phyloP scores from a whole-genome alignment of 2,113 vertebrate genomes.

The Sarotherodon lohbergeri region DNA sequence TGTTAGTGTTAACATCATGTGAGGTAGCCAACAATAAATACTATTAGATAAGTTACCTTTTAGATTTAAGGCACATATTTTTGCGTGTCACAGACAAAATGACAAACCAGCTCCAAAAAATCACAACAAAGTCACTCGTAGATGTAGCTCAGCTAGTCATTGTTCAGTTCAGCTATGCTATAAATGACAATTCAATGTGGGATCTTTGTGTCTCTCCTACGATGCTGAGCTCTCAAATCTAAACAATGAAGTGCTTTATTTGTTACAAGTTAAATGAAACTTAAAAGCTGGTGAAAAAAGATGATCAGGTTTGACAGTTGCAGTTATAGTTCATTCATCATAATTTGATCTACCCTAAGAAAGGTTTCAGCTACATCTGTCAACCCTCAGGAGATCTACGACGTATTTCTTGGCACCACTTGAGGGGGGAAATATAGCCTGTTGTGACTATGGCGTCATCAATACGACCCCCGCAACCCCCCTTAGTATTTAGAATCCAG shows the following conservation, averaged over 20 bases:
- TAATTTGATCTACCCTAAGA: conserved; percentile 29
- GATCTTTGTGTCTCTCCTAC: background rate
- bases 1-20: background rate
- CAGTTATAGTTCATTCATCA: conserved; percentile 3
- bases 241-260: background rate
- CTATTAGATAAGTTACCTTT: background rate
- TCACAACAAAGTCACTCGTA: background rate
- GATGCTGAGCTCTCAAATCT: background rate
- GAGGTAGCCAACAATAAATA: background rate
- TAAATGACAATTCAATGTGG: background rate
- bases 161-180: background rate
- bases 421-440: conserved; percentile 26
- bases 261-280: background rate
- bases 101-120: background rate
- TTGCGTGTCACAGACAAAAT: background rate
- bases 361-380: conserved; percentile 19
- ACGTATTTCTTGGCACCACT: conserved; percentile 34
- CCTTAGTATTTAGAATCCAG: background rate
- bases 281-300: background rate
- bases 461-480: background rate
- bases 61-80: background rate
- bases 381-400: conserved; percentile 33
- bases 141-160: background rate
- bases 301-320: background rate
- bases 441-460: conserved; percentile 33